Base-by-base conservation (phyloP, 2,888 invertebrate genomes). In the Microctonus brassicae region DNA sequence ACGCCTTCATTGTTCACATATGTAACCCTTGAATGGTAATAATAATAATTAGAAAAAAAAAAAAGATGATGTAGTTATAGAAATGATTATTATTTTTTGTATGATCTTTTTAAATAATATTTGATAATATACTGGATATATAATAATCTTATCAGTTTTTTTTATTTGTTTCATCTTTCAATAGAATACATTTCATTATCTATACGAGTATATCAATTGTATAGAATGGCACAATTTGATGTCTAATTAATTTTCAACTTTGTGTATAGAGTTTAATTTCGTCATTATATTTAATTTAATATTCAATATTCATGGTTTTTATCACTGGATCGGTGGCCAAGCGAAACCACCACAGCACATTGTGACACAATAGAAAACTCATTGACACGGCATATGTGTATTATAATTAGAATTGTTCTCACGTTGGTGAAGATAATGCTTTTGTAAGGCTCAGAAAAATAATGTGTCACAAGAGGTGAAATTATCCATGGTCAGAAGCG, bases 361-460 rank as follows among this genome's bases (percentile, higher is more conserved):
- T 66, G 62, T 52, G 17, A 24, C 53, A 73, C 72, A 72, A 76
- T 72, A 72, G 67, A 64, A 71, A 73, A 69, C 73, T 73, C 75
- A 76, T 73, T 75, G 62, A 69, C 39, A 57, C 47, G 13, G 33
- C 57, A 75, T 70, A 75, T 73, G 75, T 76, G 60, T 70, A 77
- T 78, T 67, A 79, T 81, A 80, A 81, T 80, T 81, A 77, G 77
- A 76, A 76, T 77, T 72, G 76, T 81, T 82, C 81, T 77, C 81
- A 81, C 78, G 77, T 79, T 57, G n/a, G 61, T 73, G 70, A 78
- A 76, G 72, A 67, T 70, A 73, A 69, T 62, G 73, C 60, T 70
- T 68, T 70, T 76, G 77, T 76, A 76, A 70, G 53, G 70, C 60
- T 66, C 13, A 20, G 60, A 24, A 68, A 68, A 72, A 72, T 69